phyloP scores from a whole-genome alignment of 2,797 vertebrate species.

The Cyprinodon diabolis region DNA sequence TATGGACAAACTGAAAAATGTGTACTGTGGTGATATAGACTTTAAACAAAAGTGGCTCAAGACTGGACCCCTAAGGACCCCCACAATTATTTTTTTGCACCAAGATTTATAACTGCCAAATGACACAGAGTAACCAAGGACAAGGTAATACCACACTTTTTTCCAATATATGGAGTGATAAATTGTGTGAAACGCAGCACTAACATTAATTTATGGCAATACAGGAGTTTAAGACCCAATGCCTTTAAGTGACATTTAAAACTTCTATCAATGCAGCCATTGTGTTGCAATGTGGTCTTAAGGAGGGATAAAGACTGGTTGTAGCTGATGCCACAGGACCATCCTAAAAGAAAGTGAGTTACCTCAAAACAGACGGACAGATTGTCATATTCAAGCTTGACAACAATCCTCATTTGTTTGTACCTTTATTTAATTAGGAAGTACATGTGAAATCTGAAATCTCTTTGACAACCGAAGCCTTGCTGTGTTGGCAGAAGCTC shows the following conservation, averaged over 20 bases:
- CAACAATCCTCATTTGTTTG: not conserved
- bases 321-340: not conserved
- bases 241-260: too few species aligned
- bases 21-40: not conserved
- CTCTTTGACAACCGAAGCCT: not conserved
- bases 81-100: not conserved
- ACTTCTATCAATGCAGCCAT: too few species aligned
- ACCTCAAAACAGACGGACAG: not conserved
- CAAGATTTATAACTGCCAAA: too few species aligned
- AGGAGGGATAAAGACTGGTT: not conserved
- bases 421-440: not conserved
- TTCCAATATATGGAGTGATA: not conserved
- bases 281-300: not conserved
- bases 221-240: too few species aligned
- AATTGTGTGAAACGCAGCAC: not conserved
- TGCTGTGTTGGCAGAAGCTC: not conserved
- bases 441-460: not conserved
- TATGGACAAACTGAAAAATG: not conserved
- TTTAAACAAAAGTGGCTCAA: not conserved
- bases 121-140: not conserved
- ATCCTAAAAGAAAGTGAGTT: too few species aligned
- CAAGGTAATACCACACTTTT: not conserved
- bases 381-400: not conserved
- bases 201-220: not conserved
- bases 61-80: not conserved